Evolutionary conservation across 2,113 vertebrate genomes (phyloP).

Genomic region (Chionomys nivalis): DNA sequence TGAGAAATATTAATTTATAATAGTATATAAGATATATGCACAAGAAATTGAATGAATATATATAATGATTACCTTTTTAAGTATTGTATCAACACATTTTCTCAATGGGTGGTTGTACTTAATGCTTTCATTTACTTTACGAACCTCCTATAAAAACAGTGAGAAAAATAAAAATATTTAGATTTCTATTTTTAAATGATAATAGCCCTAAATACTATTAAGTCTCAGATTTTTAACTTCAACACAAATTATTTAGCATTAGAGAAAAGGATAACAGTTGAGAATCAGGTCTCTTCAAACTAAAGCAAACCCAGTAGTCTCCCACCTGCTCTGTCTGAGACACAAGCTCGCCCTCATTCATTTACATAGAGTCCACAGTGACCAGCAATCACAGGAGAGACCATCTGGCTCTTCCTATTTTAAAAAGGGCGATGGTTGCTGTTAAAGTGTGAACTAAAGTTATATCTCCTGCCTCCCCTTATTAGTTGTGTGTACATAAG

Average conservation of each 20-base stretch:
- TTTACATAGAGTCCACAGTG: not conserved
- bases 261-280: not conserved
- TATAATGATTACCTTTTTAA: slow-evolving; percentile 91
- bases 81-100: slow-evolving; percentile 94
- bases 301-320: not conserved
- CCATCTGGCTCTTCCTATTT: not conserved
- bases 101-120: slow-evolving; percentile 91
- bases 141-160: slow-evolving; percentile 89
- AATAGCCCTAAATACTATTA: not conserved
- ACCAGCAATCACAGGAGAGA: not conserved
- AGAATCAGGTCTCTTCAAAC: not conserved
- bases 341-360: not conserved
- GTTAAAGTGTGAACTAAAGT: not conserved
- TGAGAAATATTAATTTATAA: not conserved
- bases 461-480: not conserved
- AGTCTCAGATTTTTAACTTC: slow-evolving; percentile 1
- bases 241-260: slow-evolving; percentile 56
- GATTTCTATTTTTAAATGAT: slow-evolving; percentile 55
- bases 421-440: not conserved
- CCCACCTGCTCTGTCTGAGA: not conserved
- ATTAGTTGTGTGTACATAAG: not conserved
- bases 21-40: not conserved
- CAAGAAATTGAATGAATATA: not conserved
- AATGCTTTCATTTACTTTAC: slow-evolving; percentile 89
- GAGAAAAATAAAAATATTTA: slow-evolving; percentile 38